phyloP scores from a whole-genome alignment of 2,888 invertebrate species.

The Macaria liturata region DNA sequence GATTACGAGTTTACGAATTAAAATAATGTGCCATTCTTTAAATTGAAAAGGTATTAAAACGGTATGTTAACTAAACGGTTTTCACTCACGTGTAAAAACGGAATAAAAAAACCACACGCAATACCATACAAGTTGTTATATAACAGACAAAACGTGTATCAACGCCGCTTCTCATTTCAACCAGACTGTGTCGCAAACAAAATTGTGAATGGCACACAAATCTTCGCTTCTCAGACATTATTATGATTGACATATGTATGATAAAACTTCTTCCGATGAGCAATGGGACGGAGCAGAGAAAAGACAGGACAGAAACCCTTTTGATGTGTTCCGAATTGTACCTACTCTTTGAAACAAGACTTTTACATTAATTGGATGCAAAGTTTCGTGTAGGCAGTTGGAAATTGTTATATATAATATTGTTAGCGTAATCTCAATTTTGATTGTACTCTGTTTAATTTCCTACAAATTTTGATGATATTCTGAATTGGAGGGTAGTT shows the following conservation, averaged over 20 bases:
- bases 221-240: slow-evolving; percentile 36
- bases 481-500: too few relatives aligned
- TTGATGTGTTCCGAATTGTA: slow-evolving; percentile 10
- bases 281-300: slow-evolving; percentile 18
- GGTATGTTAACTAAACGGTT: too few relatives aligned
- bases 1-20: too few relatives aligned
- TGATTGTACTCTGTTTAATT: slow-evolving; percentile 15
- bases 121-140: too few relatives aligned
- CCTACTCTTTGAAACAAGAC: slow-evolving; percentile 14
- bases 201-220: slow-evolving; percentile 32
- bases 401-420: slow-evolving; percentile 10
- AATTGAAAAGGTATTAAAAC: too few relatives aligned
- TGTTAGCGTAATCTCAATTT: slow-evolving; percentile 16
- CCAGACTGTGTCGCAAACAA: slow-evolving; percentile 21
- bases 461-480: neutral
- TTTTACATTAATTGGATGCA: slow-evolving; percentile 19
- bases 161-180: too few relatives aligned
- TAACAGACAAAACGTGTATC: too few relatives aligned
- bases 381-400: slow-evolving; percentile 8
- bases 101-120: too few relatives aligned
- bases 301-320: slow-evolving; percentile 4
- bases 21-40: too few relatives aligned
- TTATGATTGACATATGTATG: slow-evolving; percentile 50
- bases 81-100: too few relatives aligned
- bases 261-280: slow-evolving; percentile 39